phyloP scores from a whole-genome alignment of 2,797 vertebrate species.

The Apogon talboti region DNA sequence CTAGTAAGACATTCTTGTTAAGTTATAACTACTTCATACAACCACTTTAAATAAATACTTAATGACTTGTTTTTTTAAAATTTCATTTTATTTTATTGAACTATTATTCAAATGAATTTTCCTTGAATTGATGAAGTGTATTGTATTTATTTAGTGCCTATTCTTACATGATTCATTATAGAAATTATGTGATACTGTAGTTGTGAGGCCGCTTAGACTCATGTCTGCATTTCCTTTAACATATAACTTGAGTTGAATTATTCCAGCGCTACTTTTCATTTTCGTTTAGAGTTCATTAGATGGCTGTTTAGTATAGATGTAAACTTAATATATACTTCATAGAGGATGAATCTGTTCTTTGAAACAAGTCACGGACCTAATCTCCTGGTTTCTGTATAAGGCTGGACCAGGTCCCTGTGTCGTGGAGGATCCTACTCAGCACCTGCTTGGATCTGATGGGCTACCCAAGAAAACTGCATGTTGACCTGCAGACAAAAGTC shows the following conservation, averaged over 20 bases:
- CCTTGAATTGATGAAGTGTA: too few relatives aligned
- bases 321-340: background rate
- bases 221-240: slow-evolving; percentile 32
- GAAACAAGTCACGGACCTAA: background rate
- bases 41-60: too few relatives aligned
- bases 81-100: too few relatives aligned
- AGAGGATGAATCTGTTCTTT: background rate
- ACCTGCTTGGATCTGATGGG: slow-evolving; percentile 89
- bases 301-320: background rate
- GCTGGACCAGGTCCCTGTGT: slow-evolving; percentile 90
- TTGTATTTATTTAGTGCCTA: background rate
- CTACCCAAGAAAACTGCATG: slow-evolving; percentile 79
- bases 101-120: too few relatives aligned
- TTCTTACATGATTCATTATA: background rate
- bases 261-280: background rate
- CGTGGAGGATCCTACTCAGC: slow-evolving; percentile 80
- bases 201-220: background rate
- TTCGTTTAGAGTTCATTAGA: background rate
- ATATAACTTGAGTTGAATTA: slow-evolving; percentile 27
- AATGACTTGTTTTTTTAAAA: too few relatives aligned
- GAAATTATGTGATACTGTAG: background rate
- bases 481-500: slow-evolving; percentile 36
- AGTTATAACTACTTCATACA: too few relatives aligned
- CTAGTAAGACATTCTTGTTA: too few relatives aligned
- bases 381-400: slow-evolving; percentile 71